Evolutionary conservation across 1,140 invertebrate species (phyloP).

Genomic region (Cataglyphis hispanica): DNA sequence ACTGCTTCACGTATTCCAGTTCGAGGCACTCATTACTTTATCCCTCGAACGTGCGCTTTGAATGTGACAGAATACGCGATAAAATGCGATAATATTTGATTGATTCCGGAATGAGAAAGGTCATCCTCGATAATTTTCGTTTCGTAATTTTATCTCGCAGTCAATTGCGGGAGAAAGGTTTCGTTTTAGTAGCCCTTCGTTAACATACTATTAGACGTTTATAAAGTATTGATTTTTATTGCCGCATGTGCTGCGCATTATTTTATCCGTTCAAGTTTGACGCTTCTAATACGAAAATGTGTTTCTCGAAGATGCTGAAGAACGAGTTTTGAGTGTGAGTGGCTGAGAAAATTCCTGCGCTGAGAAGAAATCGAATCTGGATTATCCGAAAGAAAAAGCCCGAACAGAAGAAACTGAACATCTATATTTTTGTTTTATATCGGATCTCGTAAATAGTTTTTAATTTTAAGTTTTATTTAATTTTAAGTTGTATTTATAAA

Average conservation of each 20-base stretch:
- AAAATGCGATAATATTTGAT: constrained; percentile 27
- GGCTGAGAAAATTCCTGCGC: too few relatives aligned
- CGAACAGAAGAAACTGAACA: too few relatives aligned
- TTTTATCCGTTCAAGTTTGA: neutral
- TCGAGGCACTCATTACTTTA: neutral
- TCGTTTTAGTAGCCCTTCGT: neutral
- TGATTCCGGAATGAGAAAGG: constrained; percentile 11
- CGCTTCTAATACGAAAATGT: neutral
- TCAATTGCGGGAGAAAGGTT: neutral
- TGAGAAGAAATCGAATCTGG: neutral
- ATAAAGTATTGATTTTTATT: constrained; percentile 50
- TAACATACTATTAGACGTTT: neutral
- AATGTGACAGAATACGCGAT: neutral
- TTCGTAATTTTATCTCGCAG: neutral
- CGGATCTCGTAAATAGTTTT: too few relatives aligned
- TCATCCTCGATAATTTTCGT: neutral
- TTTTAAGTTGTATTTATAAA: too few relatives aligned
- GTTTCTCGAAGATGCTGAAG: neutral
- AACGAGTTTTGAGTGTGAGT: too few relatives aligned
- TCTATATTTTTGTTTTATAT: too few relatives aligned
- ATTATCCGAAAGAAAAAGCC: neutral
- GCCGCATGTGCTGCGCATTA: constrained; percentile 21
- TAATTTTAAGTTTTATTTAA: too few relatives aligned
- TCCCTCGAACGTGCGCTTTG: constrained; percentile 1
- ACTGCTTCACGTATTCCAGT: constrained; percentile 20